phyloP scores from a whole-genome alignment of 2,797 vertebrate genomes.

The Cryptoprocta ferox region DNA sequence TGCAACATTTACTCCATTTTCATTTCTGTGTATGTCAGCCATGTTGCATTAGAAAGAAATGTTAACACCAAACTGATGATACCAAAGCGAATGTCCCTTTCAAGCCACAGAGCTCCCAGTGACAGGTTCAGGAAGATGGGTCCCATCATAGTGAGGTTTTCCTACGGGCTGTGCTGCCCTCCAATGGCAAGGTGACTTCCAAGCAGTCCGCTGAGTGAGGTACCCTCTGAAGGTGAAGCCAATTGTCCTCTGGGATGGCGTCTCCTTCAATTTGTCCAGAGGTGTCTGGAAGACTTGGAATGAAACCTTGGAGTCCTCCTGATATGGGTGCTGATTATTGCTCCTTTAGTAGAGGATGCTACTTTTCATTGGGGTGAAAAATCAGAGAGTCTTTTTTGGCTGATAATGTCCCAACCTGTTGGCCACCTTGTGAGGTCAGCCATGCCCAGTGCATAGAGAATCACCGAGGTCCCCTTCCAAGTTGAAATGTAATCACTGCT shows the following conservation, averaged over 20 bases:
- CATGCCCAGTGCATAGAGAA: background rate
- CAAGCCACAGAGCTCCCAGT: background rate
- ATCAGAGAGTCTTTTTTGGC: background rate
- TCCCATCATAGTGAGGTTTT: fast-evolving
- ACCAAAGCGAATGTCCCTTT: background rate
- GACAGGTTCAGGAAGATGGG: background rate
- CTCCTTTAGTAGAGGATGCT: background rate
- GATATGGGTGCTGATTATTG: background rate
- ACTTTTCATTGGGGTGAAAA: background rate
- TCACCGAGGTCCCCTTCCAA: background rate
- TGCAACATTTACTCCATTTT: background rate
- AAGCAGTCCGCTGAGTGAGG: background rate
- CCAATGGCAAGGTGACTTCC: background rate
- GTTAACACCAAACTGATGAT: background rate
- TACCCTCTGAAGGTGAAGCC: background rate
- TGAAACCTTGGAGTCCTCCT: background rate
- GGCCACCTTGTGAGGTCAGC: background rate
- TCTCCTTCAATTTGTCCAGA: background rate
- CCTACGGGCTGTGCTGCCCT: background rate
- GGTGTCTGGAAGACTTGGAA: background rate
- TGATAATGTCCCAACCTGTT: background rate
- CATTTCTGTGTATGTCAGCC: background rate
- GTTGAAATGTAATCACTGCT: background rate
- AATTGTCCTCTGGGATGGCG: background rate
- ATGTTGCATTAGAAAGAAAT: background rate